phyloP scores from a whole-genome alignment of 2,797 vertebrate genomes.

The Setipinna tenuifilis region DNA sequence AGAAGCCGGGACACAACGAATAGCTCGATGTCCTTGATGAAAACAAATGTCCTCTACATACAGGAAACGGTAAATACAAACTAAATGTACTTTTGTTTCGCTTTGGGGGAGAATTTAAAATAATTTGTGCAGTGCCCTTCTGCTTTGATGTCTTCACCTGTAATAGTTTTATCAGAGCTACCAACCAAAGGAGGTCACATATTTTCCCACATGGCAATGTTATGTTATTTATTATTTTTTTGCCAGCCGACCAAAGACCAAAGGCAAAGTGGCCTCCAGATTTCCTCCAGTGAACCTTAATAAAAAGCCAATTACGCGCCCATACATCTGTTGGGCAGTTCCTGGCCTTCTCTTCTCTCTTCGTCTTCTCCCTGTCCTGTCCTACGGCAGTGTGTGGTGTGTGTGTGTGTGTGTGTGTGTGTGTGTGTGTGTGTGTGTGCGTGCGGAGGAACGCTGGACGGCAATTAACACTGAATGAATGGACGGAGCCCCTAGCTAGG shows the following conservation, averaged over 20 bases:
- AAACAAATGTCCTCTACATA: conserved; percentile 35
- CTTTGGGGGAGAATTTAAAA: not conserved
- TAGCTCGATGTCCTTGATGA: conserved; percentile 40
- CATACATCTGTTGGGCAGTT: not conserved
- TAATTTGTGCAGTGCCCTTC: not conserved
- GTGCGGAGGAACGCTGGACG: conserved; percentile 22
- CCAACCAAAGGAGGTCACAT: not conserved
- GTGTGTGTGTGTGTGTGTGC: too few species aligned
- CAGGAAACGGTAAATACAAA: not conserved
- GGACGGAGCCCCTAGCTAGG: conserved; percentile 6
- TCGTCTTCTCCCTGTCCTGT: not conserved
- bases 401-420: too few species aligned
- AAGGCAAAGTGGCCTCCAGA: not conserved
- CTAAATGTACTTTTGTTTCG: not conserved
- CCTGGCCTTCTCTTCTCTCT: conserved; percentile 2
- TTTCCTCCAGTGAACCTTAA: not conserved
- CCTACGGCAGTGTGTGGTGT: not conserved
- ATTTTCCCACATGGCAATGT: not conserved
- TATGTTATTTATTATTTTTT: too few species aligned
- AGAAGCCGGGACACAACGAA: conserved; percentile 26
- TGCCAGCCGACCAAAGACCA: not conserved
- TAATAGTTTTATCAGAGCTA: not conserved
- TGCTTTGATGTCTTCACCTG: not conserved
- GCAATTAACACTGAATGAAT: conserved; percentile 30
- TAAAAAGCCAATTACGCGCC: not conserved